phyloP scores from a whole-genome alignment of 2,797 vertebrate species.

The Parambassis ranga region DNA sequence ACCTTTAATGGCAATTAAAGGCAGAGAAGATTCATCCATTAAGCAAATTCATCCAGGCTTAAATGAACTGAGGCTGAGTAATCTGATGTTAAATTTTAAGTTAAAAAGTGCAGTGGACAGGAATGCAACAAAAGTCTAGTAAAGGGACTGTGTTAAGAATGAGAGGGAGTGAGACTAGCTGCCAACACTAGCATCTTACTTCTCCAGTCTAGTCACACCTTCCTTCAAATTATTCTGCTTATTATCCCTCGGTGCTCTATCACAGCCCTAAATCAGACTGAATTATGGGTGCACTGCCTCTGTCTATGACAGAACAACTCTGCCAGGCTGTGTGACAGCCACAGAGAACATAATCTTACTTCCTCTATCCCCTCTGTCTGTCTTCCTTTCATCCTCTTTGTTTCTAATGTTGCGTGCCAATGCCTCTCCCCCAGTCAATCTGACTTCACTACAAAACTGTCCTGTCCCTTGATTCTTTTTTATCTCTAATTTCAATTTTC shows the following conservation, averaged over 20 bases:
- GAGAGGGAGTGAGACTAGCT: background rate
- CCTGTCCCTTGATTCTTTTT: conserved; percentile 24
- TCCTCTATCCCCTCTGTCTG: background rate
- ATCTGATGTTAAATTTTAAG: conserved; percentile 24
- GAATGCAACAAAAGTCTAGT: conserved; percentile 15
- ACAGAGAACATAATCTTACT: conserved; percentile 42
- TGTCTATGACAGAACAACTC: conserved; percentile 50
- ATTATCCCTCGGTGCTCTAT: conserved; percentile 73
- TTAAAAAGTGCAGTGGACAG: conserved; percentile 28
- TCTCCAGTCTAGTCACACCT: conserved; percentile 72
- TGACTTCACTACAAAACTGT: conserved; percentile 16
- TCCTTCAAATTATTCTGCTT: conserved; percentile 74
- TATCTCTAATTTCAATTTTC: conserved; percentile 47
- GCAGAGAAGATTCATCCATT: too few relatives aligned
- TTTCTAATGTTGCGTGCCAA: conserved; percentile 8
- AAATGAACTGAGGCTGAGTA: background rate
- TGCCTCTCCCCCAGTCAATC: conserved; percentile 8
- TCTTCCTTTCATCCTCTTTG: conserved; percentile 32
- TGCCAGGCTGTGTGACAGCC: conserved; percentile 48
- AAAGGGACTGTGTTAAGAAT: conserved; percentile 31
- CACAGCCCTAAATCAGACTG: conserved; percentile 69
- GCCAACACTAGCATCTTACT: conserved; percentile 43
- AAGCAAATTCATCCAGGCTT: too few relatives aligned
- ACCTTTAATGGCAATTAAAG: too few relatives aligned
- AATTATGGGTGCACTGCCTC: conserved; percentile 70